A percentile compares a stretch with the other conserved stretches of the same genome.
phyloP scores from a whole-genome alignment of 2,888 invertebrate genomes.

The Cantharis lateralis region DNA sequence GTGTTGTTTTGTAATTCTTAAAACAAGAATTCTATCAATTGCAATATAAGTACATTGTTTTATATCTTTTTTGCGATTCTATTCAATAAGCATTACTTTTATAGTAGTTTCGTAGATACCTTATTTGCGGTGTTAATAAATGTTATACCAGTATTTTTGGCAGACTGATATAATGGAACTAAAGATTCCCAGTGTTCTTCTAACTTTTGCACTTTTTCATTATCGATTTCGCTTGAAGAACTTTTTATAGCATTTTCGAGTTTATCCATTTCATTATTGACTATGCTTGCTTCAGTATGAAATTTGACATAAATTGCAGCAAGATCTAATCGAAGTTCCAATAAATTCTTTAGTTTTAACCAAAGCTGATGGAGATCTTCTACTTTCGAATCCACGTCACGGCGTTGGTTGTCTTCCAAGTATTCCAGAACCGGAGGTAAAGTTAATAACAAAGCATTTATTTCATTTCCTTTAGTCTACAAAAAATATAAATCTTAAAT shows the following conservation, averaged over 20 bases:
- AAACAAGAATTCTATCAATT: background rate
- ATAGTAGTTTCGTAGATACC: conserved; percentile 52
- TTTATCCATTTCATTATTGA: conserved; percentile 68
- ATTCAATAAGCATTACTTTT: background rate
- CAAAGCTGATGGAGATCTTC: conserved; percentile 67
- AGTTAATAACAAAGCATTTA: conserved; percentile 66
- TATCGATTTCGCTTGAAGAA: conserved; percentile 56
- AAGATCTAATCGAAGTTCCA: conserved; percentile 68
- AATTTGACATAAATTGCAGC: conserved; percentile 72
- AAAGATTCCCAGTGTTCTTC: conserved; percentile 71
- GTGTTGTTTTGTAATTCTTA: background rate
- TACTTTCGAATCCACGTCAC: conserved; percentile 67
- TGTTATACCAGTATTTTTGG: conserved; percentile 69
- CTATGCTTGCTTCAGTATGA: conserved; percentile 69
- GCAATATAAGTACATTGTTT: background rate
- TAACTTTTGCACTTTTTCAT: conserved; percentile 57
- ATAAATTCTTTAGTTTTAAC: conserved; percentile 64
- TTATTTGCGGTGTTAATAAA: conserved; percentile 66
- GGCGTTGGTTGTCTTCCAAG: conserved; percentile 67
- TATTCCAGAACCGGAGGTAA: conserved; percentile 67
- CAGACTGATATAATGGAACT: conserved; percentile 66
- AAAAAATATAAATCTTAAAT: conserved; percentile 40
- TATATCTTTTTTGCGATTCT: background rate
- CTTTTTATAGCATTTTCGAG: conserved; percentile 65
- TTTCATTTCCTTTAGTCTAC: conserved; percentile 69